Conservation (phyloP, 2,888 invertebrate species). For the Heliconius ismenius region DNA sequence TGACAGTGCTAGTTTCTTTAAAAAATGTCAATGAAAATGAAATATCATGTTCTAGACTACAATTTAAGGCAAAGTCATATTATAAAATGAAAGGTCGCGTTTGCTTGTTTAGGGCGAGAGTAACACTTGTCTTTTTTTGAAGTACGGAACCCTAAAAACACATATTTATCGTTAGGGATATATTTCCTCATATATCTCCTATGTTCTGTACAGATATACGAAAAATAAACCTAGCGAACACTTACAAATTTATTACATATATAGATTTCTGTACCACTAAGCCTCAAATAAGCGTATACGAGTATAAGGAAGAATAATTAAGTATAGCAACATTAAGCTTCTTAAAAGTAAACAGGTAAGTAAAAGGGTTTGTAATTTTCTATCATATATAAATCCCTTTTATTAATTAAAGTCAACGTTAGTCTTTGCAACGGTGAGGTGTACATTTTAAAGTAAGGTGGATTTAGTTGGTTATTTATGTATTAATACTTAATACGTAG, state of each 20-base stretch:
- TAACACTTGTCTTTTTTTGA: background rate
- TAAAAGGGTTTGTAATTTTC: conserved; percentile 1
- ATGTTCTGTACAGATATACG: no score
- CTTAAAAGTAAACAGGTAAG: background rate
- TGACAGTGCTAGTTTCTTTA: background rate
- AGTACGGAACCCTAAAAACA: no score
- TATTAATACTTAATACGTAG: background rate
- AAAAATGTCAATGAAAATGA: background rate
- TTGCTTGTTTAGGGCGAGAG: background rate
- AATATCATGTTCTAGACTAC: background rate
- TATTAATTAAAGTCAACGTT: background rate
- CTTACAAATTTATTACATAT: background rate
- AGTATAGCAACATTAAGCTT: background rate
- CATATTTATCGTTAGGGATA: no score
- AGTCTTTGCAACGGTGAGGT: background rate
- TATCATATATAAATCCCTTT: background rate
- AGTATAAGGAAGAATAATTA: background rate
- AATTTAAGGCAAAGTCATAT: background rate
- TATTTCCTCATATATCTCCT: no score
- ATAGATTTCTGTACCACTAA: background rate
- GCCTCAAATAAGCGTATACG: background rate
- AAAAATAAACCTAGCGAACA: no score
- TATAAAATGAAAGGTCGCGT: background rate
- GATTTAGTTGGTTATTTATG: background rate
- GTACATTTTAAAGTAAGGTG: conserved; percentile 1